These are phyloP conservation scores for Phorcus lineatus DNA, from an alignment of 2,888 invertebrate genomes.

Conservation along the genomic window DNA sequence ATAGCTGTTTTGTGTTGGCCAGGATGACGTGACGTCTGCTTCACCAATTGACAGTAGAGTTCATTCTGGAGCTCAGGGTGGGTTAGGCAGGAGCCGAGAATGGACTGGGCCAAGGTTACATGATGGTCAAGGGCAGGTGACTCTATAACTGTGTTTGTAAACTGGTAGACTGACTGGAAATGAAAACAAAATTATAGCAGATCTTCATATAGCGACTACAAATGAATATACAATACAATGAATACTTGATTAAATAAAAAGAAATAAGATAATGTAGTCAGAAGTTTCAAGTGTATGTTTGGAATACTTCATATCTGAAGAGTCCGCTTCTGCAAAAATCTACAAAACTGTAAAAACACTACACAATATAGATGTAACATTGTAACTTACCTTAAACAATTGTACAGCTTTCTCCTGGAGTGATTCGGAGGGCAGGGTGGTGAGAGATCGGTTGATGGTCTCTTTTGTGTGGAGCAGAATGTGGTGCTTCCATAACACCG, in stretches of 20 bases:
- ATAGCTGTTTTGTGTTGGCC: constrained; percentile 87
- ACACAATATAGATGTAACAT: not conserved
- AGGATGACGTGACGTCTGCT: constrained; percentile 90
- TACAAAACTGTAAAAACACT: too few relatives aligned
- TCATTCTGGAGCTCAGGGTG: constrained; percentile 94
- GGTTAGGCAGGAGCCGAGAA: constrained; percentile 92
- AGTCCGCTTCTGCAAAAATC: too few relatives aligned
- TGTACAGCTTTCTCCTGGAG: constrained; percentile 94
- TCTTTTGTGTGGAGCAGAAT: constrained; percentile 92
- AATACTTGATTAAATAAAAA: too few relatives aligned
- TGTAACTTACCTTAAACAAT: constrained; percentile 86
- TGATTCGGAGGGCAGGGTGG: constrained; percentile 91
- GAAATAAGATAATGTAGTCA: too few relatives aligned
- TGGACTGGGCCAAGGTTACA: constrained; percentile 96
- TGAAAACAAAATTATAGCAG: not conserved
- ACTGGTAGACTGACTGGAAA: constrained; percentile 91
- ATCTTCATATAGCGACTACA: too few relatives aligned
- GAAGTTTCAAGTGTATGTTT: too few relatives aligned
- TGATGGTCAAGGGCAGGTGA: constrained; percentile 94
- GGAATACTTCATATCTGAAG: too few relatives aligned
- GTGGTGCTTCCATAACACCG: constrained; percentile 94
- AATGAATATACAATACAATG: too few relatives aligned
- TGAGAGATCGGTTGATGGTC: constrained; percentile 90
- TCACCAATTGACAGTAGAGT: constrained; percentile 91
- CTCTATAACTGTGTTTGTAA: constrained; percentile 97